Evolutionary conservation across 2,888 invertebrate species (phyloP), one percentile per base, ranked within the genome.

Genomic region (Dioctria linearis): DNA sequence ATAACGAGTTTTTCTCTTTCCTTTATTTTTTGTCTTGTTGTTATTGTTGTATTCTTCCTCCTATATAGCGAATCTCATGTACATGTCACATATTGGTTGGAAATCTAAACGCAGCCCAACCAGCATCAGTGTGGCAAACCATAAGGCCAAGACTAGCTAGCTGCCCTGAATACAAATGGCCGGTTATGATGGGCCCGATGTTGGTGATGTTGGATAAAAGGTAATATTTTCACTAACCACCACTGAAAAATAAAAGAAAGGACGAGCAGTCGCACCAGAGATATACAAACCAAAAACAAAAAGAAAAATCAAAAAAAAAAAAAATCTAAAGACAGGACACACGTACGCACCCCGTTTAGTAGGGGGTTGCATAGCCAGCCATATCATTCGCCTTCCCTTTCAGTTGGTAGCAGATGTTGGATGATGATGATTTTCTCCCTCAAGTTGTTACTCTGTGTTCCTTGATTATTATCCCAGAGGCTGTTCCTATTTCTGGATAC

Each of bases 391-490:
- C 66, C 54, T 78, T 66, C 54, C 54, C 54, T 66, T 66, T 66
- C 65, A 5, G 76, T 42, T 57, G 84, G 85, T 84, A 85, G 84
- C 84, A 87, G 87, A 87, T 86, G 85, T 86, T 85, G 51, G 69
- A 46, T 84, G 82, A 80, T 80, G 82, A 85, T 88, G 87, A 88
- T 80, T 79, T 73, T 78, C 80, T 80, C 76, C 80, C 80, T 66
- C 54, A 76, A 67, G 75, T 80, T 65, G 63, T 80, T 80, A 65
- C 65, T 65, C 25, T 40, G 46, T 67, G 71, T 78, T 78, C 65
- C 51, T 78, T 78, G 78, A 78, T 78, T 78, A 78, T 78, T 78
- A 78, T 78, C 78, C 78, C 65, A 59, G 51, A 75, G 75, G 75
- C 75, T 75, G 75, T 75, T 75, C 46, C 75, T 75, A 75, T 57